These are phyloP conservation scores for Todiramphus chloris DNA, from an alignment of 2,113 vertebrate species.

Conservation along the genomic window DNA sequence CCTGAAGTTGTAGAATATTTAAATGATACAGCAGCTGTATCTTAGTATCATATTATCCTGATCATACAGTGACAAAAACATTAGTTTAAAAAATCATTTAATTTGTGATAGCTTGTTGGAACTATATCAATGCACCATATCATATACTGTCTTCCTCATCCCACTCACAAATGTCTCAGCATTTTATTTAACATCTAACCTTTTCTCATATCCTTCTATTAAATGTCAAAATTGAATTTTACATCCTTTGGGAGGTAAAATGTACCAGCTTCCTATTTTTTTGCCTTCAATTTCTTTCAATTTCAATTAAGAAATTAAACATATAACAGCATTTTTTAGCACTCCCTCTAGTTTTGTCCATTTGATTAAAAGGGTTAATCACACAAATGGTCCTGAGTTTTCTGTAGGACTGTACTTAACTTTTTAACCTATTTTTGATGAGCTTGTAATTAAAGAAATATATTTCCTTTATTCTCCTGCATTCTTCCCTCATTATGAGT, in stretches of 20 bases:
- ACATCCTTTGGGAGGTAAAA: background rate
- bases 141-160: background rate
- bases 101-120: background rate
- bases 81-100: background rate
- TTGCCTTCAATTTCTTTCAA: background rate
- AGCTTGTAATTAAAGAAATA: slow-evolving; percentile 56
- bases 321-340: background rate
- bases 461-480: slow-evolving; percentile 36
- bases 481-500: slow-evolving; percentile 24
- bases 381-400: slow-evolving; percentile 16
- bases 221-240: slow-evolving; percentile 50
- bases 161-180: background rate
- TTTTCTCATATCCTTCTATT: slow-evolving; percentile 36
- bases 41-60: background rate
- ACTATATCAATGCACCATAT: background rate
- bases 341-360: background rate
- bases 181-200: slow-evolving; percentile 45
- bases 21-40: background rate
- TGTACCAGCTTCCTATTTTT: background rate
- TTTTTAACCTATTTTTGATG: slow-evolving; percentile 60
- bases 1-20: background rate
- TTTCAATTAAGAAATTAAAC: slow-evolving; percentile 44
- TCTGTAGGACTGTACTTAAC: slow-evolving; percentile 11
- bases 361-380: slow-evolving; percentile 9
- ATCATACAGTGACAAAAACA: background rate